phyloP scores from a whole-genome alignment of 2,888 invertebrate species.

The Fabriciana adippe region DNA sequence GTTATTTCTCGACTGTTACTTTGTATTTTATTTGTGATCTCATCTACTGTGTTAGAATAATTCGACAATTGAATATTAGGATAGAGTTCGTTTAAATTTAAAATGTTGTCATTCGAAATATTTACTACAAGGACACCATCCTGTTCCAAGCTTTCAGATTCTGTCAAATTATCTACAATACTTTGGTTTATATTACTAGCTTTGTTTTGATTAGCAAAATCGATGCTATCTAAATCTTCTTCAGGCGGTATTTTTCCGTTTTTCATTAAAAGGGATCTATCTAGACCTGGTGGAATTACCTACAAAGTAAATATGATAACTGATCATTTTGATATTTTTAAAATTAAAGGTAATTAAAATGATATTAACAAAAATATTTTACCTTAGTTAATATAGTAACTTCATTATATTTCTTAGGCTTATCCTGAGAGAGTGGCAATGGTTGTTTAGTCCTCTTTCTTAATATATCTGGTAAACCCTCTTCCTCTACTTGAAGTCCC shows the following conservation, averaged over 20 bases:
- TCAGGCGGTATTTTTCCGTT: constrained; percentile 70
- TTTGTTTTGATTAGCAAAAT: constrained; percentile 53
- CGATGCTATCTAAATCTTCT: constrained; percentile 58
- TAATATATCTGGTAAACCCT: constrained; percentile 88
- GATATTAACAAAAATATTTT: not conserved
- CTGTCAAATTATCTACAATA: constrained; percentile 68
- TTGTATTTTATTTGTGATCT: constrained; percentile 79
- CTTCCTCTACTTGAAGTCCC: constrained; percentile 92
- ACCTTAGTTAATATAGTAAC: constrained; percentile 73
- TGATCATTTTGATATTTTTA: not conserved
- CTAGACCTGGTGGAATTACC: constrained; percentile 69
- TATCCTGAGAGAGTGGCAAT: constrained; percentile 69
- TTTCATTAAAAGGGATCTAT: constrained; percentile 69
- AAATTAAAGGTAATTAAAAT: not conserved
- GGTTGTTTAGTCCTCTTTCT: constrained; percentile 87
- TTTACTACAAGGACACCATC: constrained; percentile 77
- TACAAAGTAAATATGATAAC: constrained; percentile 36
- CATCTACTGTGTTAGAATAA: constrained; percentile 70
- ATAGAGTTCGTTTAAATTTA: constrained; percentile 74
- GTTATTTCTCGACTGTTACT: constrained; percentile 81
- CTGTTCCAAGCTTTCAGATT: constrained; percentile 77
- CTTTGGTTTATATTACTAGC: constrained; percentile 58
- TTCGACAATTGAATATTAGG: constrained; percentile 69
- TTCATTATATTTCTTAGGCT: constrained; percentile 77
- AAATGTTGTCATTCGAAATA: constrained; percentile 71